Base-by-base conservation (phyloP, 2,113 vertebrate species). In the Lota lota region DNA sequence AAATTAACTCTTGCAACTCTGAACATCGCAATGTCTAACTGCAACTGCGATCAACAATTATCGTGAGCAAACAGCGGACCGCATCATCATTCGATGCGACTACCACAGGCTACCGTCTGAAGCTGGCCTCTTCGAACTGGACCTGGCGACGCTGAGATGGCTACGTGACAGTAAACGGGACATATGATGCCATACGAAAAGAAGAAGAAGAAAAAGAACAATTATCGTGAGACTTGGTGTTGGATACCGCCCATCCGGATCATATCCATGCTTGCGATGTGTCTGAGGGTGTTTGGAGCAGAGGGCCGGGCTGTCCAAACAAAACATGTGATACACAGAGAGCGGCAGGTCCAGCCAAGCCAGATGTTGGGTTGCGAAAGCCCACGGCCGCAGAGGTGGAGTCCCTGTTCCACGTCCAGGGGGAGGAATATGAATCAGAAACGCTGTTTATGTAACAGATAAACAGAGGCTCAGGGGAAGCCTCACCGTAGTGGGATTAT, bases 321-420 rank as follows among this genome's bases (percentile, higher is more conserved):
- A 85, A 86, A 88, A 87, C 80, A 82, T 78, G 78, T 72, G 71
- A 82, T 79, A 74, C 80, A 84, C 66, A 81, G 72, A 75, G 77
- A 69, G 76, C 73, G 74, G 73, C 57, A 63, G 15, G 22, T 79
- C 75, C 16, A 7, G 69, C 76, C 74, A 77, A 78, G 78, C 81
- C 87, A 87, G 82, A 88, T 87, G 83, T 84, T 84, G 72, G 61
- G 74, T 85, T 87, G 87, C 79, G 82, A 88, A 90, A 89, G 40
- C 40, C 40, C 78, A 75, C 63, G 69, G 19, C 2, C 40, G 66
- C 63, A 16, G 73, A 81, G 86, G 85, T 76, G 82, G 83, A 82
- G 83, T 81, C 78, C 17, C 8, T 63, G 77, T 68, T 77, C 63
- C 66, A n/a, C 57, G 69, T 70, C 67, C 73, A 84, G 67, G 68